These are phyloP conservation scores for Brenthis hecate DNA, from an alignment of 2,888 invertebrate species.

Conservation along the genomic window DNA sequence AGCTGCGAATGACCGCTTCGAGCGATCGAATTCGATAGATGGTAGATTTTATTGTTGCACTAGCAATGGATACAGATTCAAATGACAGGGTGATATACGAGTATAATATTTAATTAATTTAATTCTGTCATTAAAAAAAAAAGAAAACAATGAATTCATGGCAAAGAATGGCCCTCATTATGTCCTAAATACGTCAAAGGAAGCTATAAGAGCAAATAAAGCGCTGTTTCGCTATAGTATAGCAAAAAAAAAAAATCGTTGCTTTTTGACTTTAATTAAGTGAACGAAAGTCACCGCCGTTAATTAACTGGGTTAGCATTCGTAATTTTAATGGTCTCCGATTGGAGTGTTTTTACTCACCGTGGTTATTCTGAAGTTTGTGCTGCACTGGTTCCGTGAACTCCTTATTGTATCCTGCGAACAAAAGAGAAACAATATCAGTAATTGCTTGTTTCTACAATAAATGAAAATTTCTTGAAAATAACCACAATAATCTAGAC, in stretches of 20 bases:
- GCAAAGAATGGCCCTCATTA: neutral
- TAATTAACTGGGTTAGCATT: slow-evolving; percentile 40
- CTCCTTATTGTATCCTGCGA: slow-evolving; percentile 54
- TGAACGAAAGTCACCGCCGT: slow-evolving; percentile 21
- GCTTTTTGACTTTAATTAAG: slow-evolving; percentile 30
- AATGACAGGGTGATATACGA: slow-evolving; percentile 27
- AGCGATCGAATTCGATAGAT: slow-evolving; percentile 54
- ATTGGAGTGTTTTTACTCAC: slow-evolving; percentile 51
- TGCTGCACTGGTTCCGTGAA: slow-evolving; percentile 41
- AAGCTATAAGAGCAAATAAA: neutral
- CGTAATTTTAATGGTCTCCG: slow-evolving; percentile 43
- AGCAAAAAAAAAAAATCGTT: slow-evolving; percentile 14
- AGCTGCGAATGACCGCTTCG: slow-evolving; percentile 52
- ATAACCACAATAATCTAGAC: slow-evolving; percentile 27
- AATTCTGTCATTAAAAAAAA: slow-evolving; percentile 1
- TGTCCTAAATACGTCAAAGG: slow-evolving; percentile 1
- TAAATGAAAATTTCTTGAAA: slow-evolving; percentile 38
- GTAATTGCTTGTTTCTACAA: slow-evolving; percentile 37
- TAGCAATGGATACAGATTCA: slow-evolving; percentile 39
- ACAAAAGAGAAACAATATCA: slow-evolving; percentile 42
- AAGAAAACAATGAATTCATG: neutral
- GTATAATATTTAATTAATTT: neutral
- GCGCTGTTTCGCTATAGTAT: slow-evolving; percentile 1
- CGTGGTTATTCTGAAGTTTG: slow-evolving; percentile 54
- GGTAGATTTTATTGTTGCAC: slow-evolving; percentile 39